Evolutionary conservation across 2,113 vertebrate genomes (phyloP), one percentile per base, ranked within the genome.

Genomic region (Mirounga angustirostris): DNA sequence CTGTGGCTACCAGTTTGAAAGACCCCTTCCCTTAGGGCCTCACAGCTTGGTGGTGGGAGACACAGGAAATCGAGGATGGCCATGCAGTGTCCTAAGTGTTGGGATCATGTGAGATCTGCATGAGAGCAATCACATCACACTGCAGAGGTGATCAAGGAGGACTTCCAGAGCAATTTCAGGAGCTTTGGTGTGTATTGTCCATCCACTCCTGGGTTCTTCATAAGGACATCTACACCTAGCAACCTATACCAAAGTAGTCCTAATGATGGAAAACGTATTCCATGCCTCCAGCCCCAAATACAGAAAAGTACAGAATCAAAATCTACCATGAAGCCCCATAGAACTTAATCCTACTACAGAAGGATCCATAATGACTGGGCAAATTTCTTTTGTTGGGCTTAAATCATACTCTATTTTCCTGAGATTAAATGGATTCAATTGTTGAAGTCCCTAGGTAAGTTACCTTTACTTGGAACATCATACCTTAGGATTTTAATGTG

Each of bases 401-500:
- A 90, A 87, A 69, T 59, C n/a, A n/a, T 80, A 50, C 85, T 40
- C 5, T 85, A 6, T 80, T 95, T 81, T 54, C 50, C 43, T 86
- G 52, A 50, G 18, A 83, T 91, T 89, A 79, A 88, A 19, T 94
- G n/a, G 43, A 85, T 79, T 74, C 19, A 3, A 28, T 65, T 54
- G 4, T 84, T 79, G 30, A 81, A 78, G 30, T 63, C 21, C 33
- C 84, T 76, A 58, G 82, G 30, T 56, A 83, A 96, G 14, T 93
- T 87, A 91, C 24, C 6, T 71, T 95, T 89, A 80, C 18, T 91
- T 94, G 56, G 10, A 91, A 24, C 11, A 83, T 80, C n/a, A 69
- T n/a, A 92, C 16, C 43, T 67, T 74, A 90, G 43, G n/a, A 46
- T 85, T 92, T 94, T 89, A 83, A 73, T n/a, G 50, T 74, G 15